Base-by-base conservation (phyloP, 2,797 vertebrate species). In the Tachyglossus aculeatus region DNA sequence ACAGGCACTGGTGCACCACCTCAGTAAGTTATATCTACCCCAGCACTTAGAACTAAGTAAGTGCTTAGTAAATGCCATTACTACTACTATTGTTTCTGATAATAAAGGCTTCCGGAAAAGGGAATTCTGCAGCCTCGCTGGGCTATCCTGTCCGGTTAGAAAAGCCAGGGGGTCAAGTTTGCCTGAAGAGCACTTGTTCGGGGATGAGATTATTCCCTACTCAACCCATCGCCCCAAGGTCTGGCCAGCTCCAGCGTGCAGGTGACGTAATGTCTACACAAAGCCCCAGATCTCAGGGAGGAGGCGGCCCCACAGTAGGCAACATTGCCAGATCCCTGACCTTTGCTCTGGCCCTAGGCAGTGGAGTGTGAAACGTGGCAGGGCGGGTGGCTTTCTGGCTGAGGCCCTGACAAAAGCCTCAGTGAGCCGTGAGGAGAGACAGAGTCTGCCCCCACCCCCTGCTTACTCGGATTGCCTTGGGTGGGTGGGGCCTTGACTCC, bases 401-500 rank as follows among this genome's bases (percentile, higher is more conserved):
- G 61, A 55, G 22, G 9, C 27, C 6, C 1, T 71, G 8, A 39
- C 52, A 54, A 68, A 84, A 63, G 39, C n/a, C 50, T 40, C 24
- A 0, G 6, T 80, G 64, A 77, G 53, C 22, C 34, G 0, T 0
- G 8, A 6, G 55, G 40, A 67, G 54, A 16, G 69, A 19, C 14
- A 31, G 36, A 74, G 67, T 14, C n/a, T 62, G 40, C 50, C 45
- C 36, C 0, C 34, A 14, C 4, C n/a, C n/a, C n/a, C n/a, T n/a
- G 24, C 51, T 14, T 48, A 38, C 65, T 36, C 55, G 66, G 38
- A 22, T n/a, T n/a, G 52, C 59, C 63, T 36, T 15, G 53, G 51
- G 74, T 65, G 52, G 78, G 81, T 58, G 83, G 40, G 52, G 71
- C 79, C 47, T 85, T 86, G 80, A 88, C 3, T 82, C 67, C 84